These are phyloP conservation scores for Patella caerulea DNA, from an alignment of 2,888 invertebrate genomes.

Conservation along the genomic window DNA sequence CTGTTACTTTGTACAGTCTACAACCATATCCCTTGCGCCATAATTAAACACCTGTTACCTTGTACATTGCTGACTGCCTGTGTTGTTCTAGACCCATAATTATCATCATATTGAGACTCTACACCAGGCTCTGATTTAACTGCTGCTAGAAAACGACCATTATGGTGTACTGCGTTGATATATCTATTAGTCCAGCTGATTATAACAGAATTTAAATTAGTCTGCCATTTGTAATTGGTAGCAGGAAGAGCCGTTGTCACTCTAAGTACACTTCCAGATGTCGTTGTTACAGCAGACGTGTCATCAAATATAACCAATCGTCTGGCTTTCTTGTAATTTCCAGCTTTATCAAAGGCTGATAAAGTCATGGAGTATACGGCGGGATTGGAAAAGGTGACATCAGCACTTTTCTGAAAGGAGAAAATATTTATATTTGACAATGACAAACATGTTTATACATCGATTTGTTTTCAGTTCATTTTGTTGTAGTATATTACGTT, in stretches of 20 bases:
- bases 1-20: conserved; percentile 19
- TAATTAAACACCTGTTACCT: conserved; percentile 11
- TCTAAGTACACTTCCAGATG: background rate
- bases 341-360: background rate
- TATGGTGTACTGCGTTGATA: background rate
- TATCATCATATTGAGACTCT: conserved; percentile 29
- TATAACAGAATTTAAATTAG: background rate
- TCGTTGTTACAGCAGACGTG: background rate
- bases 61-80: conserved; percentile 23
- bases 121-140: conserved; percentile 12
- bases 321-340: background rate
- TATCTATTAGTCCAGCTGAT: background rate
- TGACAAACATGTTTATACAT: no score
- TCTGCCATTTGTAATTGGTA: background rate
- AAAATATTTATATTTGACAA: background rate
- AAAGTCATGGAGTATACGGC: background rate
- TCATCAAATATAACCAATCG: background rate
- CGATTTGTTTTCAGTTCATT: no score
- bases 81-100: conserved; percentile 23
- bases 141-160: background rate
- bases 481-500: no score
- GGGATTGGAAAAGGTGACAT: background rate
- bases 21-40: no score
- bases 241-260: background rate
- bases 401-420: background rate